phyloP scores from a whole-genome alignment of 2,113 vertebrate species.

The Orthonyx spaldingii region DNA sequence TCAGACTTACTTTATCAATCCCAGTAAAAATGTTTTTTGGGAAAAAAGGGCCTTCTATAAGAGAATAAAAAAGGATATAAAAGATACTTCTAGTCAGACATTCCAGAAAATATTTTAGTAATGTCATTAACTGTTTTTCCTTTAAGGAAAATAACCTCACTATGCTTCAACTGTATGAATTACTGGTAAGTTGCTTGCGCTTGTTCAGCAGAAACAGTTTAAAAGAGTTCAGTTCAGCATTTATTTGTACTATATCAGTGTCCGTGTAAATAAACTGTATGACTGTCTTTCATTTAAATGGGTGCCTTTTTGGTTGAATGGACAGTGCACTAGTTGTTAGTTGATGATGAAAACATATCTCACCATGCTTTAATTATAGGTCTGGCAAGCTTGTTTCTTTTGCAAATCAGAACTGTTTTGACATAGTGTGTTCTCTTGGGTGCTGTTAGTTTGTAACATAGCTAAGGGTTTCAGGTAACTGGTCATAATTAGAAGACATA shows the following conservation, averaged over 20 bases:
- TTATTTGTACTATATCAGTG: background rate
- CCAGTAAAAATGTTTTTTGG: background rate
- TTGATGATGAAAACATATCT: background rate
- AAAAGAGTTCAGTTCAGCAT: background rate
- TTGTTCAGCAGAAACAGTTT: background rate
- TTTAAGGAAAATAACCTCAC: background rate
- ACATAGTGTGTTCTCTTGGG: background rate
- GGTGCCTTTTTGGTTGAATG: background rate
- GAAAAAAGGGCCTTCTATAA: background rate
- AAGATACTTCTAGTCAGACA: background rate
- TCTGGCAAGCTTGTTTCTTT: background rate
- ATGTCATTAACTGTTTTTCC: background rate
- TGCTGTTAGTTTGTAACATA: background rate
- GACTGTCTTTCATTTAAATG: background rate
- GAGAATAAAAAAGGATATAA: background rate
- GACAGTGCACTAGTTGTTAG: background rate
- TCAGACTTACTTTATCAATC: background rate
- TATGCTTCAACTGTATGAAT: background rate
- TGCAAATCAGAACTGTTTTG: constrained; percentile 1
- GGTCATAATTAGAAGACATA: background rate
- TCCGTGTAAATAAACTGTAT: background rate
- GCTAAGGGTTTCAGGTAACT: background rate
- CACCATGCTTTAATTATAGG: background rate
- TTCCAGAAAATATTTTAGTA: background rate
- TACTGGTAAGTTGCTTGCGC: background rate